A percentile compares a stretch with the other conserved stretches of the same genome.
Conservation (phyloP, 2,113 vertebrate genomes). For the Odontesthes bonariensis region DNA sequence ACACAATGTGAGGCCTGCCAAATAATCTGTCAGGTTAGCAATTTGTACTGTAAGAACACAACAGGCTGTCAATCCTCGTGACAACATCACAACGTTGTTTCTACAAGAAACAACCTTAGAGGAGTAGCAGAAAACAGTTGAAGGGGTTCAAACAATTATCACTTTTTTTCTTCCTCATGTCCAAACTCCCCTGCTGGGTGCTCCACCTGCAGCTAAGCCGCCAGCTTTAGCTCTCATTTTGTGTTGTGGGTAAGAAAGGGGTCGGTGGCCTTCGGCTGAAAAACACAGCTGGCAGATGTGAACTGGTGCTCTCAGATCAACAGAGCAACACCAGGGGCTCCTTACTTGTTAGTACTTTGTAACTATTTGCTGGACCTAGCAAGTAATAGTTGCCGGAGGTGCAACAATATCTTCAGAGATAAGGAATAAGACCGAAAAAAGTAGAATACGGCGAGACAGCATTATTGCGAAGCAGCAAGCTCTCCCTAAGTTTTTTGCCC, state of each 20-base stretch:
- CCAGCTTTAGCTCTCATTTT: slow-evolving; percentile 55
- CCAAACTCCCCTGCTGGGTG: slow-evolving; percentile 13
- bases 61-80: slow-evolving; percentile 50
- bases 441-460: slow-evolving; percentile 6
- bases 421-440: background rate
- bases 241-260: slow-evolving; percentile 43
- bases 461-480: slow-evolving; percentile 14
- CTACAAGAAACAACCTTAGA: background rate
- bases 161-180: slow-evolving; percentile 1
- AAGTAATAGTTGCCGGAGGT: slow-evolving; percentile 28
- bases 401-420: slow-evolving; percentile 20
- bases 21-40: slow-evolving; percentile 30
- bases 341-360: slow-evolving; percentile 44
- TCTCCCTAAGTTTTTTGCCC: background rate
- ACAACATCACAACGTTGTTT: slow-evolving; percentile 31
- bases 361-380: slow-evolving; percentile 56
- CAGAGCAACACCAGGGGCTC: slow-evolving; percentile 40
- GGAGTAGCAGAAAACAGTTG: slow-evolving; percentile 20
- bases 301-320: slow-evolving; percentile 66
- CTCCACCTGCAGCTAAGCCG: slow-evolving; percentile 58
- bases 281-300: slow-evolving; percentile 46
- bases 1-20: slow-evolving; percentile 18
- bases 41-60: slow-evolving; percentile 36
- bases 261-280: slow-evolving; percentile 2
- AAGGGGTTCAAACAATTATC: slow-evolving; percentile 3